Conservation (phyloP, 2,113 vertebrate genomes). For the Solea solea region DNA sequence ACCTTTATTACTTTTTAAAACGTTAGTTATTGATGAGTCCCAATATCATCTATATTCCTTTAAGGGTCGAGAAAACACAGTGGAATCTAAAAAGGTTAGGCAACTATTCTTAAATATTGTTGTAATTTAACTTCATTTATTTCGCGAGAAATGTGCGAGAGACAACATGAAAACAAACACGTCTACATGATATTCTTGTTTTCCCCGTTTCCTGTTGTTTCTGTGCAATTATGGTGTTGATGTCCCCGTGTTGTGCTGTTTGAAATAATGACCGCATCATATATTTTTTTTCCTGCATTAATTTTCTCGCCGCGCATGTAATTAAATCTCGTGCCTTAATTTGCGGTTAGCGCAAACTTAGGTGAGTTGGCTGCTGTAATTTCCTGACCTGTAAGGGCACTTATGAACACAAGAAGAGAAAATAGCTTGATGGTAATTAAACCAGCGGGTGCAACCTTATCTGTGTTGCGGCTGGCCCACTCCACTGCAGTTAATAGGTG, state of each 20-base stretch:
- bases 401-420: slow-evolving; percentile 64
- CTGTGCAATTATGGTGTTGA: no score
- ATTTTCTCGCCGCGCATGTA: slow-evolving; percentile 51
- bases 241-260: background rate
- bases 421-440: slow-evolving; percentile 82
- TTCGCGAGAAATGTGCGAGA: no score
- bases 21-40: no score
- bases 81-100: no score
- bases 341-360: slow-evolving; percentile 57
- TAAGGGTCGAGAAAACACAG: no score
- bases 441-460: slow-evolving; percentile 78
- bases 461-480: slow-evolving; percentile 64
- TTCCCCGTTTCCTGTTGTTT: no score
- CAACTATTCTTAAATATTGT: no score
- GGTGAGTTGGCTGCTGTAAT: slow-evolving; percentile 62
- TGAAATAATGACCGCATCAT: slow-evolving; percentile 6
- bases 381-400: slow-evolving; percentile 71
- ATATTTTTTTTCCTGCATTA: slow-evolving; percentile 19
- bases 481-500: slow-evolving; percentile 77
- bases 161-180: no score
- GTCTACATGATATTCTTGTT: no score
- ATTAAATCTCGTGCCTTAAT: slow-evolving; percentile 66
- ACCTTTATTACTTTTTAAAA: no score
- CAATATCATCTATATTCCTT: no score
- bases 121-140: no score